Evolutionary conservation across 2,888 invertebrate species (phyloP).

Genomic region (Shargacucullia verbasci): DNA sequence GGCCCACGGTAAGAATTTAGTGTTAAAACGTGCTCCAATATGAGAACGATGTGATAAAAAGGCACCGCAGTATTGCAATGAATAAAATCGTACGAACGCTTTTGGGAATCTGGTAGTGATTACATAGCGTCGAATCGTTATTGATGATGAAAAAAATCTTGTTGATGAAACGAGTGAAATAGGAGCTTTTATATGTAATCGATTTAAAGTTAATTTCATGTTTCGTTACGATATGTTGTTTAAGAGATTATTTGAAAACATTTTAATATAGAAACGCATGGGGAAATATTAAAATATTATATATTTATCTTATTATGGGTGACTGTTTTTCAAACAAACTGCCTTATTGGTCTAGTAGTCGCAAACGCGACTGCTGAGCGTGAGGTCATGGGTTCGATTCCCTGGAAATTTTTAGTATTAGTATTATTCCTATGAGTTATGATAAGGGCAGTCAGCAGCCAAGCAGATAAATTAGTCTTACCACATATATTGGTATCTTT

Average conservation of each 20-base stretch:
- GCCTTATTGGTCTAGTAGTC: too few relatives aligned
- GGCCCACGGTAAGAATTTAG: slow-evolving; percentile 79
- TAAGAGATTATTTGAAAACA: slow-evolving; percentile 4
- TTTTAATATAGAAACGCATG: too few relatives aligned
- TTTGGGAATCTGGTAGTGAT: slow-evolving; percentile 53
- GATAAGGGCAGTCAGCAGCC: too few relatives aligned
- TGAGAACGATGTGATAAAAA: slow-evolving; percentile 81
- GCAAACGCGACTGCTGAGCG: too few relatives aligned
- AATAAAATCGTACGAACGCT: slow-evolving; percentile 58
- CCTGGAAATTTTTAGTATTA: too few relatives aligned
- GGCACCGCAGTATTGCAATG: slow-evolving; percentile 70
- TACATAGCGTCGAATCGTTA: slow-evolving; percentile 49
- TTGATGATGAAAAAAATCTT: slow-evolving; percentile 38
- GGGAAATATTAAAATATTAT: too few relatives aligned
- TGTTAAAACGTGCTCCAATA: slow-evolving; percentile 81
- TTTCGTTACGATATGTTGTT: slow-evolving; percentile 10
- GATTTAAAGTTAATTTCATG: slow-evolving; percentile 16
- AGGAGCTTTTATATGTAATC: slow-evolving; percentile 10
- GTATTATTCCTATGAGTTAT: too few relatives aligned
- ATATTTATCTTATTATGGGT: too few relatives aligned
- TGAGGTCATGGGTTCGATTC: too few relatives aligned
- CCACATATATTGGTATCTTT: too few relatives aligned
- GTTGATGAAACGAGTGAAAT: slow-evolving; percentile 27
- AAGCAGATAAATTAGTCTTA: too few relatives aligned
- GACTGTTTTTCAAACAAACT: too few relatives aligned